Base-by-base conservation (phyloP, 2,797 vertebrate genomes). In the Otolemur crassicaudatus region DNA sequence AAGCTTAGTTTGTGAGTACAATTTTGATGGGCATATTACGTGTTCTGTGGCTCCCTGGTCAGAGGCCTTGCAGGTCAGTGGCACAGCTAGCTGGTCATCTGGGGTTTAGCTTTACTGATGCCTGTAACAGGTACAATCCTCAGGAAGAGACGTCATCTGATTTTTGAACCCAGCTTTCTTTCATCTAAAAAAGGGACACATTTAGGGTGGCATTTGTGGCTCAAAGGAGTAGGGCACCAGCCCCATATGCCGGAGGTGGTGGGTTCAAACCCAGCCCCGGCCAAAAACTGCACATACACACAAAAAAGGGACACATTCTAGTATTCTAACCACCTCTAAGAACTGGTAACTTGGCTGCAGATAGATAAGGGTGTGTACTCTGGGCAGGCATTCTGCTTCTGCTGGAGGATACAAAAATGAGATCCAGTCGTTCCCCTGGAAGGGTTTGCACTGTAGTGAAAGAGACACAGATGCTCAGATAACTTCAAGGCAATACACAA, bases 51-150 rank as follows among this genome's bases (percentile, higher is more conserved):
- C 40, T 81, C 29, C 10, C 53, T 81, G 7, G 14, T 63, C n/a
- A 85, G 40, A 77, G 5, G 0, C 10, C 34, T 17, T 56, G 3
- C 29, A 82, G 20, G 40, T 19, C 40, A 67, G 0, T 31, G 46
- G 7, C 16, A 22, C 13, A 0, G 2, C 43, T 70, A 23, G 17
- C 23, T 1, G 1, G 4, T 40, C 1, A 7, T 60, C 11, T 5
- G 31, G 27, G 10, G 19, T 22, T 65, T 25, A n/a, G 20, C 60
- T 91, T 61, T 67, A 13, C n/a, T 70, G 37, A 65, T 4, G 63
- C 49, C 65, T 63, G 73, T 90, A 82, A 29, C 13, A 31, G 72
- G 2, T 23, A 69, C 49, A 61, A 72, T 63, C 6, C 11, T 34
- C 46, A 72, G 23, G 8, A 82, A 60, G 25, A 17, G 0, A 20